phyloP scores from a whole-genome alignment of 2,113 vertebrate genomes.

The Chloroceryle aenea region DNA sequence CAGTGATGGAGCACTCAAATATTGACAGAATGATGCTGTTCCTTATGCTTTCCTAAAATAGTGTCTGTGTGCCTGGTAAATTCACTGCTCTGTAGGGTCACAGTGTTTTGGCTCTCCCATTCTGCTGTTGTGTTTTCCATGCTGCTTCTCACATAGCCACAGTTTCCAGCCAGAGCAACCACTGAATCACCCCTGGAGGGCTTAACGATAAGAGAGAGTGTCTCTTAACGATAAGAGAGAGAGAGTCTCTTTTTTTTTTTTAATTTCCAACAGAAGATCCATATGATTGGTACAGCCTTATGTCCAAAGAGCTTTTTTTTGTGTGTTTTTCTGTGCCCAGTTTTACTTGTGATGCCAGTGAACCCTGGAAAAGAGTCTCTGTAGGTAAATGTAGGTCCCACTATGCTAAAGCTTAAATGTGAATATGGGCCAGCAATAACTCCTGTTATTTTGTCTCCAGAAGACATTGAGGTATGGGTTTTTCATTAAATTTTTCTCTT shows the following conservation, averaged over 20 bases:
- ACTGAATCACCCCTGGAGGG: fast-evolving
- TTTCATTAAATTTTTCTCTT: background rate
- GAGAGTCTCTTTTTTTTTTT: too few relatives aligned
- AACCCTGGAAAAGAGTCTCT: background rate
- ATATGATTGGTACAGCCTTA: too few relatives aligned
- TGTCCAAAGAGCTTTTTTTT: background rate
- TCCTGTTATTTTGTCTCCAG: background rate
- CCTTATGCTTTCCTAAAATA: background rate
- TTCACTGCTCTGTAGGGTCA: background rate
- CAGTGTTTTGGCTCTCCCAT: background rate
- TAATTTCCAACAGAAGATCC: background rate
- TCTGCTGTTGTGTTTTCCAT: background rate
- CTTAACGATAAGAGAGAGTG: background rate
- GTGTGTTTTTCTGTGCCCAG: background rate
- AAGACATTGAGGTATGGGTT: background rate
- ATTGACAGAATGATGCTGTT: background rate
- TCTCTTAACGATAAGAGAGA: background rate
- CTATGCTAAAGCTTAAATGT: background rate
- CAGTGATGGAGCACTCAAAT: background rate
- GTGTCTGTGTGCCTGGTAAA: background rate
- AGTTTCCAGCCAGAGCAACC: background rate
- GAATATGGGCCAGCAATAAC: background rate
- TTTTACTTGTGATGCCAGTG: background rate
- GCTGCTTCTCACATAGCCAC: background rate
- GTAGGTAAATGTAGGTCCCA: background rate